Base-by-base conservation (phyloP, 2,113 vertebrate species). In the Acanthisitta chloris region DNA sequence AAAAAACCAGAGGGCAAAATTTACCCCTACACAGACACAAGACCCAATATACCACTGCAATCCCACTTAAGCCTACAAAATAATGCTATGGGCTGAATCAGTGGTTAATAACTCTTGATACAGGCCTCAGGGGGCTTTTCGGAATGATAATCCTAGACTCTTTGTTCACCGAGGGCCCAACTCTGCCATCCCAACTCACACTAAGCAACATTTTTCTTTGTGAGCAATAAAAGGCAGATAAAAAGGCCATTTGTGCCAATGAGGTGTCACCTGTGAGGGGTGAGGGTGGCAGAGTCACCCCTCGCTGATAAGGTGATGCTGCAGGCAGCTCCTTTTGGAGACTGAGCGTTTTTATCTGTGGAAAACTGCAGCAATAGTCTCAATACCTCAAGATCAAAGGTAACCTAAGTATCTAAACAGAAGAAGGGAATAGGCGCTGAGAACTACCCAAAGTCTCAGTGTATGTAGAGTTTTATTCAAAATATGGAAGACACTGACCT, bases 51-150 rank as follows among this genome's bases (percentile, higher is more conserved):
- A 88, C 25, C 67, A 78, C 59, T 74, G 43, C 94, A 95, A 96
- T 96, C 81, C 94, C 51, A 86, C 67, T 93, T 96, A 97, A 95
- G 90, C 88, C 94, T 81, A 86, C 80, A 96, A 93, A 96, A 94
- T 95, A 96, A 95, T 81, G 88, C 76, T 92, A 48, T 90, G 72
- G 34, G 34, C 61, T 81, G 88, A 94, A 94, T 86, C 82, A 61
- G 80, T 92, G 82, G 85, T 81, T 97, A 97, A 95, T 93, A 96
- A 94, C 86, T 92, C 94, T 94, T 90, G 72, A 88, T 94, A 92
- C 23, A 80, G 69, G 81, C 79, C 93, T 90, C 88, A 67, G 92
- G 79, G 83, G 88, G 88, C 88, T 92, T 96, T 96, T 96, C 52
- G 85, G 80, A 96, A 93, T 10, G 76, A 81, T 95, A 96, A 96